A percentile compares a stretch with the other conserved stretches of the same genome.
These are phyloP conservation scores for Thumatha senex DNA, from an alignment of 2,888 invertebrate genomes.

Conservation along the genomic window DNA sequence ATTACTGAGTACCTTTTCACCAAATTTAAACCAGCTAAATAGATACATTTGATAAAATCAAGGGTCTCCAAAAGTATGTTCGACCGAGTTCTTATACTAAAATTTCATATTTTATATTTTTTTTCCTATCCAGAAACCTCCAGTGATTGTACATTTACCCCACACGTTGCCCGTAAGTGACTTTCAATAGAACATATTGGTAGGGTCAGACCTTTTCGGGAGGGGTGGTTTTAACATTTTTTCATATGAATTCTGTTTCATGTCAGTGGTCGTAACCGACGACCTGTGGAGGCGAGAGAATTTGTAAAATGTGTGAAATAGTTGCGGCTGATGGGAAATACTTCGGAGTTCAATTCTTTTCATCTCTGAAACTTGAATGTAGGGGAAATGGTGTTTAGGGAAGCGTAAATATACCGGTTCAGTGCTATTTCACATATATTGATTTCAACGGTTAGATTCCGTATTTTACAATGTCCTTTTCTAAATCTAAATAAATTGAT, in stretches of 20 bases:
- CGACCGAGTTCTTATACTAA: slow-evolving; percentile 10
- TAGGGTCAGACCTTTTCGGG: slow-evolving; percentile 52
- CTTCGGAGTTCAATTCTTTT: background rate
- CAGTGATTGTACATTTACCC: slow-evolving; percentile 43
- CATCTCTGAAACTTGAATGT: background rate
- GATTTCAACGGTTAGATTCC: background rate
- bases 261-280: slow-evolving; percentile 35
- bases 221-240: slow-evolving; percentile 74
- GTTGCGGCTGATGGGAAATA: slow-evolving; percentile 12
- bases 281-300: slow-evolving; percentile 31
- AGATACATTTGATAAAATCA: background rate
- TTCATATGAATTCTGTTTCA: slow-evolving; percentile 56
- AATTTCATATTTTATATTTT: slow-evolving; percentile 13
- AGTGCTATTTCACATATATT: background rate
- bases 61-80: slow-evolving; percentile 2
- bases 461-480: background rate
- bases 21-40: too few relatives aligned
- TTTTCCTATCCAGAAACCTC: slow-evolving; percentile 39
- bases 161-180: slow-evolving; percentile 65
- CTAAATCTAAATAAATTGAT: too few relatives aligned
- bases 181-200: slow-evolving; percentile 76
- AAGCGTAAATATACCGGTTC: background rate
- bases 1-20: too few relatives aligned
- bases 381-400: background rate
- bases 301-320: slow-evolving; percentile 44